Evolutionary conservation across 2,113 vertebrate genomes (phyloP), one percentile per base, ranked within the genome.

Genomic region (Nanorana parkeri): DNA sequence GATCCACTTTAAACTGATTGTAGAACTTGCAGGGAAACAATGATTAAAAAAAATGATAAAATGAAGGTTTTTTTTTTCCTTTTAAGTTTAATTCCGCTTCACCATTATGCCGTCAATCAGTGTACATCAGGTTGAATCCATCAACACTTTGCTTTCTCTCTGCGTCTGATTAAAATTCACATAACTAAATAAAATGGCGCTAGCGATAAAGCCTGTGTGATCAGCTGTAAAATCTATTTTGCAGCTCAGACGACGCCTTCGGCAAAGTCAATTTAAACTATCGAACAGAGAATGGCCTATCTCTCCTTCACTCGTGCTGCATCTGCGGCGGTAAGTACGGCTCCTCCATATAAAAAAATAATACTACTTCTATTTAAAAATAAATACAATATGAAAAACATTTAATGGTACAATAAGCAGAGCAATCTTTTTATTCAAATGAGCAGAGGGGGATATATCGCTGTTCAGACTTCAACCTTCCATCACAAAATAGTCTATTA

Each of bases 241-340:
- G 54, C 91, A 99, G 96, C 90, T 98, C 96, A 2, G 95, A 98
- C 51, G 97, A 99, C 88, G 96, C 96, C 69, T 98, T 99, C 89
- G 91, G 91, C 89, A 96, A 97, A 91, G 96, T 98, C 78, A 98
- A 97, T 84, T 86, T 98, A 86, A 96, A 94, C 91, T 97, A 95
- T 87, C 92, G 96, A 76, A 96, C 97, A 17, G 95, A 96, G 86
- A 93, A 88, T 28, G 96, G 97, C 5, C 90, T 99, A 41, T 98
- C 96, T 11, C 94, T 98, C 77, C 94, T 99, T 47, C 97, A 98
- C 87, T 93, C 98, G 83, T 96, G 96, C 89, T 98, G 96, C 65
- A 86, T 94, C 1, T 99, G 96, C 78, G 91, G 92, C 85, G 96
- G 96, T 98, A 90, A 87, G 93, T 89, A 74, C 68, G 80, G 78